phyloP scores from a whole-genome alignment of 1,140 invertebrate species.

The Bombus terrestris region DNA sequence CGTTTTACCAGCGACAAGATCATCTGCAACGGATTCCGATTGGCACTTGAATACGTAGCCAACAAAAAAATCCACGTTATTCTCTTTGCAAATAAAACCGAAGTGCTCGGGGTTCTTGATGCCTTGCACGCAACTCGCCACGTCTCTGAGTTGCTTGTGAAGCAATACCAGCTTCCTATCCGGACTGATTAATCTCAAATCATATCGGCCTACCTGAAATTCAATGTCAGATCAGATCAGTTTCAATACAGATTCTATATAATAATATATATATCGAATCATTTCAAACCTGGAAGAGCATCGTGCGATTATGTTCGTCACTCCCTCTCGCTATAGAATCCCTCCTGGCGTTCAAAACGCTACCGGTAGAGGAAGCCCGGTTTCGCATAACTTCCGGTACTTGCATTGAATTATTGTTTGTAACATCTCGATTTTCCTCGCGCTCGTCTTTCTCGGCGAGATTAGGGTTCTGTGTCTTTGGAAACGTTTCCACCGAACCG shows the following conservation, averaged over 20 bases:
- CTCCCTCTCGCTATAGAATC: conserved; percentile 72
- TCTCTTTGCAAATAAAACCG: conserved; percentile 94
- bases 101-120: conserved; percentile 92
- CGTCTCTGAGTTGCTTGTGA: conserved; percentile 93
- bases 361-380: conserved; percentile 82
- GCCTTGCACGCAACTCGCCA: conserved; percentile 95
- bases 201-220: conserved; percentile 90
- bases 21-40: conserved; percentile 90
- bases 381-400: conserved; percentile 81
- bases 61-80: conserved; percentile 87
- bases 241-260: not conserved
- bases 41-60: conserved; percentile 96
- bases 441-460: conserved; percentile 41
- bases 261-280: not conserved
- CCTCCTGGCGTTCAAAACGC: conserved; percentile 75
- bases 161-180: conserved; percentile 95
- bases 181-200: conserved; percentile 94
- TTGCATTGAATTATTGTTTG: conserved; percentile 62
- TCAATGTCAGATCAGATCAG: not conserved
- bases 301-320: conserved; percentile 93
- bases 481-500: conserved; percentile 77
- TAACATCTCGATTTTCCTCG: conserved; percentile 55
- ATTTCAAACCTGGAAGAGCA: conserved; percentile 91
- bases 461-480: conserved; percentile 57
- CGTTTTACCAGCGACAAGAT: conserved; percentile 88